A percentile compares a stretch with the other conserved stretches of the same genome.
Conservation (phyloP, 2,888 invertebrate species). For the Dynastes tityus region DNA sequence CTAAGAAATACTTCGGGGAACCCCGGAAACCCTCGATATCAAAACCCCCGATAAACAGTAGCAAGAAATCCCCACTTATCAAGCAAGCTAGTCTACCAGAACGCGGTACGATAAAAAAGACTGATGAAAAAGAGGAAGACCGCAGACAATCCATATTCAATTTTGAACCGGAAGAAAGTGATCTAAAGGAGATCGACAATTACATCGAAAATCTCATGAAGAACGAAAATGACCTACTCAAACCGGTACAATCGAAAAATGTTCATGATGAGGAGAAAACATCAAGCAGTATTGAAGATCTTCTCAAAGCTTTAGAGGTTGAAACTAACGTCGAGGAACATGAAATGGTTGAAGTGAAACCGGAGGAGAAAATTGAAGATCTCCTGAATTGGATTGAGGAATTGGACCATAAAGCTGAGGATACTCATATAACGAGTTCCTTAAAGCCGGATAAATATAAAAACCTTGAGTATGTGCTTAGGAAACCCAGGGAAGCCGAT, state of each 20-base stretch:
- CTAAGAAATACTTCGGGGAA: conserved; percentile 69
- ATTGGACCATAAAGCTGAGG: conserved; percentile 65
- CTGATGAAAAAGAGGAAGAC: conserved; percentile 36
- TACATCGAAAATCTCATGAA: conserved; percentile 68
- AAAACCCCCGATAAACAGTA: conserved; percentile 53
- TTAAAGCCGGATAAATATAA: conserved; percentile 68
- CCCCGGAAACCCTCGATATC: conserved; percentile 55
- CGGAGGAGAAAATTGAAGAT: conserved; percentile 68
- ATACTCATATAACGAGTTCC: conserved; percentile 64
- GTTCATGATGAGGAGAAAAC: conserved; percentile 60
- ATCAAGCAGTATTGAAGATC: conserved; percentile 69
- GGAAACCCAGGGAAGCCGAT: conserved; percentile 63
- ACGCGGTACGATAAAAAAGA: conserved; percentile 55
- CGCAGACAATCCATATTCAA: conserved; percentile 60
- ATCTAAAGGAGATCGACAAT: conserved; percentile 66
- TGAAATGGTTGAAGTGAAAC: conserved; percentile 54
- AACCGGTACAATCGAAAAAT: conserved; percentile 62
- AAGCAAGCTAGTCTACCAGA: conserved; percentile 65
- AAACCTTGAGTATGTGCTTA: conserved; percentile 66
- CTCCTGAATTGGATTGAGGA: conserved; percentile 69
- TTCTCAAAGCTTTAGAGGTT: conserved; percentile 67
- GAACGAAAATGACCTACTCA: conserved; percentile 67
- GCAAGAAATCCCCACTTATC: conserved; percentile 51
- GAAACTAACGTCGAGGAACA: conserved; percentile 61
- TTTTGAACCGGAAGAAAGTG: conserved; percentile 69